A percentile compares a stretch with the other conserved stretches of the same genome.
Conservation (phyloP, 2,113 vertebrate genomes). For the Neoarius graeffei region DNA sequence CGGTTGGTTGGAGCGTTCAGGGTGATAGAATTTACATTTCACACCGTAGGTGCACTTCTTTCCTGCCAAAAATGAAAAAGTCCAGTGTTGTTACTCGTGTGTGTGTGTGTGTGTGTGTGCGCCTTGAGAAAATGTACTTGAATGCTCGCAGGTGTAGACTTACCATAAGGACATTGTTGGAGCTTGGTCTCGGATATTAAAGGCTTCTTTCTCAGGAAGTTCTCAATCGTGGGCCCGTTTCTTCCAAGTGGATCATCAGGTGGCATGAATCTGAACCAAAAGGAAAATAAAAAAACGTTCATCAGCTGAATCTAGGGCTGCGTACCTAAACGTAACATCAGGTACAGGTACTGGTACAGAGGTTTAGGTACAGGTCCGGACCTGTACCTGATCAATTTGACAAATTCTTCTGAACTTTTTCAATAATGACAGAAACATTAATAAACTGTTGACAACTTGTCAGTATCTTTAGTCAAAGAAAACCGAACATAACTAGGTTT, state of each 20-base stretch:
- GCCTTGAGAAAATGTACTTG: not conserved
- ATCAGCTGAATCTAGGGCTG: not conserved
- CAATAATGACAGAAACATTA: no score
- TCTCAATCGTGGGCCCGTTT: constrained; percentile 81
- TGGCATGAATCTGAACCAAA: constrained; percentile 84
- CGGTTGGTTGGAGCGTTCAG: constrained; percentile 75
- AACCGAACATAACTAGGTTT: no score
- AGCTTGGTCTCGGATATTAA: constrained; percentile 73
- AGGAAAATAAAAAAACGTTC: not conserved
- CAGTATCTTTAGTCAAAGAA: no score
- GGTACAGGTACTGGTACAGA: no score
- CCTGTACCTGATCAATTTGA: no score
- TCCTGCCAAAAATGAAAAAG: constrained; percentile 65
- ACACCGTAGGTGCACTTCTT: constrained; percentile 91
- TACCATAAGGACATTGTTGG: constrained; percentile 87
- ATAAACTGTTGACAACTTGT: no score
- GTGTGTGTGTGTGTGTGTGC: no score
- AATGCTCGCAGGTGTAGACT: constrained; percentile 40
- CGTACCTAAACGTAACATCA: no score
- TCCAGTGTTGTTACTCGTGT: no score
- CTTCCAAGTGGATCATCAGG: constrained; percentile 90
- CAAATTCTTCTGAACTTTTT: no score
- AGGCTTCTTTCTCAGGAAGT: constrained; percentile 81
- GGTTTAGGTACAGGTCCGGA: no score
- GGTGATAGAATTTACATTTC: constrained; percentile 91